Evolutionary conservation across 1,140 invertebrate genomes (phyloP), one percentile per base, ranked within the genome.

Genomic region (Platyscapa corneri): DNA sequence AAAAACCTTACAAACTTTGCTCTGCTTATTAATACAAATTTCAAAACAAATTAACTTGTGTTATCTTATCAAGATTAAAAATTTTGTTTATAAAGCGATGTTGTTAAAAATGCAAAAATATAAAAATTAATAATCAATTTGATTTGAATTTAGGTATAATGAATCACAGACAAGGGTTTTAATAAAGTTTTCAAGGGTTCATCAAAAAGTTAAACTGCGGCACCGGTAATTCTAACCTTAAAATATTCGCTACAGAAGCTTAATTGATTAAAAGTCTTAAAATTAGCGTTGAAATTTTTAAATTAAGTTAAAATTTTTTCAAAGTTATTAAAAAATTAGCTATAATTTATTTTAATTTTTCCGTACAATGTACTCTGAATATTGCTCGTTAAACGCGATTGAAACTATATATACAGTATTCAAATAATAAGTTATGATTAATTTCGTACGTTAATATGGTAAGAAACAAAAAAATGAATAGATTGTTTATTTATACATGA

Each of bases 191-290:
- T 83, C 39, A 77, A 83, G 30, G 72, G 30, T 56, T 75, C 72
- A 83, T 75, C 81, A 64, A 83, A 75, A 83, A 83, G 82, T 83
- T 83, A 77, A 83, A 39, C 74, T 46, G 56, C 20, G 34, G 74
- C 30, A 0, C n/a, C 12, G 32, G 27, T 76, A 77, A 83, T 65
- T 77, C 74, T 49, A 30, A 65, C 56, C n/a, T n/a, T 27, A 23
- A n/a, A 77, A 83, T 77, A 32, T 65, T 49, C 39, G n/a, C 42
- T 77, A 6, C 1, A 8, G 39, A 3, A 77, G 77, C 82, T 83
- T 83, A 46, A 83, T 76, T 76, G 82, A 83, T 83, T 83, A 76
- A 76, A 75, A 83, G 70, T 75, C 72, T 1, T 64, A 42, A 32
- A 83, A 76, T 83, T 83, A 75, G 37, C 42, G 37, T 42, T 14